Evolutionary conservation across 2,888 invertebrate genomes (phyloP).

Genomic region (Tipula lateralis): DNA sequence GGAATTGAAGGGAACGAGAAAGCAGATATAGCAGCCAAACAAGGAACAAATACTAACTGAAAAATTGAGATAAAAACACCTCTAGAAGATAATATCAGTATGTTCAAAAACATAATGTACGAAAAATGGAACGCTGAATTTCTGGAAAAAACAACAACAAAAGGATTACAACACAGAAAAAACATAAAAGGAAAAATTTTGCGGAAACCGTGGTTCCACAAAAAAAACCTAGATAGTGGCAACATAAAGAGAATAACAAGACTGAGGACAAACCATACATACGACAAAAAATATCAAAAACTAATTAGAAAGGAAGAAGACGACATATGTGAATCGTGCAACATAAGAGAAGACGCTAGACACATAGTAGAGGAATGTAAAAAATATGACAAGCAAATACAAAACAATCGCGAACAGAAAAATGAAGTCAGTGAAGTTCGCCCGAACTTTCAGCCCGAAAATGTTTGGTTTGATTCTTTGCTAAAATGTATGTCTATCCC

Average conservation of each 20-base stretch:
- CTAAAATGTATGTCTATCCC: too few species aligned
- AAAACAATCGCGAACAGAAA: too few species aligned
- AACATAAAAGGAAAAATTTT: background rate
- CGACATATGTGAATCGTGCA: background rate
- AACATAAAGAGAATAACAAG: background rate
- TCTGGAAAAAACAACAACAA: background rate
- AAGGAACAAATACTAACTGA: background rate
- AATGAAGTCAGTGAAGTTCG: too few species aligned
- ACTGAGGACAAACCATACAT: too few species aligned
- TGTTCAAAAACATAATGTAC: background rate
- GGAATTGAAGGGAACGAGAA: background rate
- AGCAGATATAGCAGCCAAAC: too few species aligned
- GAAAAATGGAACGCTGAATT: background rate
- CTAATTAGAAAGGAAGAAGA: background rate
- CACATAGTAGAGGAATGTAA: too few species aligned
- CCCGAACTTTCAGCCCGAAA: too few species aligned
- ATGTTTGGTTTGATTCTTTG: too few species aligned
- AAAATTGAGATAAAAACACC: background rate
- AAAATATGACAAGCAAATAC: too few species aligned
- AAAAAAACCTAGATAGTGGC: background rate
- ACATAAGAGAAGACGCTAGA: too few species aligned
- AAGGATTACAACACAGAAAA: background rate
- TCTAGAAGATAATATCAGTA: background rate
- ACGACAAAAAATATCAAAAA: background rate
- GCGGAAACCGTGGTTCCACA: background rate